These are phyloP conservation scores for Isichthys henryi DNA, from an alignment of 2,113 vertebrate species.

Conservation along the genomic window DNA sequence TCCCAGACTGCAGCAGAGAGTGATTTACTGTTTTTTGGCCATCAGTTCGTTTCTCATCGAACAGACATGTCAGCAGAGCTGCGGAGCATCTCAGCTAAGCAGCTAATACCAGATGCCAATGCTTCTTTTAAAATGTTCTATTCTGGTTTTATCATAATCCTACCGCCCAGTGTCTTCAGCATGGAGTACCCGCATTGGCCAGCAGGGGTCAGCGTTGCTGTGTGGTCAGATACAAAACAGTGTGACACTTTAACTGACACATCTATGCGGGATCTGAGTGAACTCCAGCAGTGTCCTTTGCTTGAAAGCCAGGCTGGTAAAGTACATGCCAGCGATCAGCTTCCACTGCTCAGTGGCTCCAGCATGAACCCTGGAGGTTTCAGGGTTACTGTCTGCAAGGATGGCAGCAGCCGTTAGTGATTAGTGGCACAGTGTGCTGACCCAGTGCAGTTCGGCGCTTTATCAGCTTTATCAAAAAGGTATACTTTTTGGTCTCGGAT, in stretches of 20 bases:
- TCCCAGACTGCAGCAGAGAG: neutral
- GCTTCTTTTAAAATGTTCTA: neutral
- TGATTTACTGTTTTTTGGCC: neutral
- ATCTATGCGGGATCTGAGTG: neutral
- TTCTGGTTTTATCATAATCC: neutral
- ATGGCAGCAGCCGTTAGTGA: neutral
- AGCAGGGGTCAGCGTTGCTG: neutral
- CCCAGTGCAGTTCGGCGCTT: neutral
- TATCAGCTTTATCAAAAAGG: too few species aligned
- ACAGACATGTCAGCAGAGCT: neutral
- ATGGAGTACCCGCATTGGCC: neutral
- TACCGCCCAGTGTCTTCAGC: neutral
- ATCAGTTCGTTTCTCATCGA: neutral
- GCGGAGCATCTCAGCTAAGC: neutral
- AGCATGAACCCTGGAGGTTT: neutral
- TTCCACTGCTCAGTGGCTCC: neutral
- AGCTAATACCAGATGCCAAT: neutral
- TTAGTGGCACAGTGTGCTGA: neutral
- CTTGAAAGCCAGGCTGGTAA: neutral
- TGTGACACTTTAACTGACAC: neutral
- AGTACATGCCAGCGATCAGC: neutral
- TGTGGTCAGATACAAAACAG: neutral
- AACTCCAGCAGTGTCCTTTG: neutral
- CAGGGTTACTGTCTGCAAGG: neutral
- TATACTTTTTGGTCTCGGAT: neutral